Evolutionary conservation across 1,140 invertebrate genomes (phyloP).

Genomic region (Papilio xuthus): DNA sequence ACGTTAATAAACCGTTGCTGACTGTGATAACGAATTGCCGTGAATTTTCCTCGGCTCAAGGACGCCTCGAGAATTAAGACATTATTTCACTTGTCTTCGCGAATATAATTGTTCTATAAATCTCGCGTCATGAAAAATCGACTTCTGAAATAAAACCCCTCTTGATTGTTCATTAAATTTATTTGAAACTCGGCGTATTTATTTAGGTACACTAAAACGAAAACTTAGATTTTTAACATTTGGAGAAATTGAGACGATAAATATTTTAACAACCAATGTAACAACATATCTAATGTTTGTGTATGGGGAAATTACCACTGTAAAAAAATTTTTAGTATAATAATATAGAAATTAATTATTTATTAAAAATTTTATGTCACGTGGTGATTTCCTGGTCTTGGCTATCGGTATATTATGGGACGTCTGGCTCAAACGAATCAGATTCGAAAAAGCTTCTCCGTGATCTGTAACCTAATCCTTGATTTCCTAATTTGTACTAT

Average conservation of each 20-base stretch:
- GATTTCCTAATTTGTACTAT: too few species aligned
- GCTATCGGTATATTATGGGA: too few species aligned
- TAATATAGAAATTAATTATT: too few species aligned
- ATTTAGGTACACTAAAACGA: background rate
- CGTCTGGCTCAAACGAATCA: too few species aligned
- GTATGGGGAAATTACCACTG: too few species aligned
- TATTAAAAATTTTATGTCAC: too few species aligned
- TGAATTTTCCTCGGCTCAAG: slow-evolving; percentile 21
- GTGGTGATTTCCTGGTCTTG: too few species aligned
- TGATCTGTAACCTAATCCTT: too few species aligned
- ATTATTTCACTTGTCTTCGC: slow-evolving; percentile 26
- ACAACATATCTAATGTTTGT: too few species aligned
- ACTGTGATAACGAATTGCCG: slow-evolving; percentile 22
- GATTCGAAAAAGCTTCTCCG: too few species aligned
- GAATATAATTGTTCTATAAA: slow-evolving; percentile 27
- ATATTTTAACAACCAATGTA: too few species aligned
- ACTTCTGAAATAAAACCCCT: slow-evolving; percentile 12
- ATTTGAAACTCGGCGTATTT: background rate
- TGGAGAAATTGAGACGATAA: background rate
- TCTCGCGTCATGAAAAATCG: slow-evolving; percentile 23
- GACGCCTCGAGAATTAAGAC: slow-evolving; percentile 19
- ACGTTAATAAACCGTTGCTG: slow-evolving; percentile 8
- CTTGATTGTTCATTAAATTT: slow-evolving; percentile 21
- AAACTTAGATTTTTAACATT: background rate
- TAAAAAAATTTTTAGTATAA: too few species aligned